Conservation (phyloP, 35 echinoderm and acorn worm species). For the Amphiura filiformis region DNA sequence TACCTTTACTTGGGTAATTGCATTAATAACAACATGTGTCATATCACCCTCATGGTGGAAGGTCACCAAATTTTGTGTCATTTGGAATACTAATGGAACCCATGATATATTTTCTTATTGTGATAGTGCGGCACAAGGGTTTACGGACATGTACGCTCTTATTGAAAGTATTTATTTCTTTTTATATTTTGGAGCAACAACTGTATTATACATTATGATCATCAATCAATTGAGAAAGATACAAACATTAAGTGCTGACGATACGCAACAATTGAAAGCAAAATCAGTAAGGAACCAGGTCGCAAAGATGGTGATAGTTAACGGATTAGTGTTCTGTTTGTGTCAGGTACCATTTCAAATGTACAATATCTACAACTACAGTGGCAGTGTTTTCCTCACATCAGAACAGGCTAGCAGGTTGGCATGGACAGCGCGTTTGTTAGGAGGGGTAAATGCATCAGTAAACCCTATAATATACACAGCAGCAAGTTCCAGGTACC, state of each 20-base stretch:
- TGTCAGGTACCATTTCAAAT: slow-evolving; percentile 1
- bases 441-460: neutral
- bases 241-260: neutral
- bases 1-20: neutral
- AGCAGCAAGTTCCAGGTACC: neutral
- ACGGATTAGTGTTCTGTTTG: neutral
- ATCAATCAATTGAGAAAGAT: neutral
- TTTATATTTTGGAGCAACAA: neutral
- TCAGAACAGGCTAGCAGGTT: neutral
- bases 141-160: neutral
- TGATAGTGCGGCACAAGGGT: neutral
- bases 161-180: neutral
- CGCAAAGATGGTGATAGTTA: neutral
- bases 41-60: neutral
- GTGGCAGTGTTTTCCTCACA: neutral
- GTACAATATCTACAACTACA: neutral
- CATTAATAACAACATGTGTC: neutral
- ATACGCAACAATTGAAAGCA: neutral
- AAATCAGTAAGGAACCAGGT: neutral
- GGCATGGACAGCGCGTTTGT: neutral
- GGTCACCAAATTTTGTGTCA: neutral
- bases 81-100: neutral
- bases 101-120: neutral
- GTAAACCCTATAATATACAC: neutral
- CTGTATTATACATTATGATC: neutral